Conservation (phyloP, 2,888 invertebrate genomes). For the Archips xylosteana region DNA sequence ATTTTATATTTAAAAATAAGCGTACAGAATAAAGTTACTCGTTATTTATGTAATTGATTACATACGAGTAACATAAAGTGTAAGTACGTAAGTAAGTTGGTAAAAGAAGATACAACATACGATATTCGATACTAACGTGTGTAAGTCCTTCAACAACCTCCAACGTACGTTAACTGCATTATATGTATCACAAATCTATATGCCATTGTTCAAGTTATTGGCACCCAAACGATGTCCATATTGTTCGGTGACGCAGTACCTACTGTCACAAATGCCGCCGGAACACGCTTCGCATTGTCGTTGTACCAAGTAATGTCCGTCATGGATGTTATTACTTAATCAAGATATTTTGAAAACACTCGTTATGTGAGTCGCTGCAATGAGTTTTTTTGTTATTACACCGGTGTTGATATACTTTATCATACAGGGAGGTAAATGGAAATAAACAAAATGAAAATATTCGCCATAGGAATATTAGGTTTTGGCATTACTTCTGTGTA, state of each 20-base stretch:
- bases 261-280: neutral
- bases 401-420: neutral
- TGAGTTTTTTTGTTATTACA: neutral
- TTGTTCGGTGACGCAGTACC: neutral
- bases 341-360: neutral
- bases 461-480: too few species aligned
- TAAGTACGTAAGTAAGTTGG: too few species aligned
- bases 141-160: neutral
- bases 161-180: neutral
- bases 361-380: neutral
- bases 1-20: too few species aligned
- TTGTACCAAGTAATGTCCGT: neutral
- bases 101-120: too few species aligned
- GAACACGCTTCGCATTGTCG: neutral
- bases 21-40: too few species aligned
- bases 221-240: neutral
- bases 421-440: neutral
- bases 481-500: too few species aligned
- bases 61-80: too few species aligned
- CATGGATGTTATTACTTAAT: constrained; percentile 1
- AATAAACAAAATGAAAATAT: neutral
- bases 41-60: too few species aligned
- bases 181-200: neutral
- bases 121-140: neutral
- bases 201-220: neutral